Base-by-base conservation (phyloP, 2,797 vertebrate genomes). In the Phoeniculus purpureus region DNA sequence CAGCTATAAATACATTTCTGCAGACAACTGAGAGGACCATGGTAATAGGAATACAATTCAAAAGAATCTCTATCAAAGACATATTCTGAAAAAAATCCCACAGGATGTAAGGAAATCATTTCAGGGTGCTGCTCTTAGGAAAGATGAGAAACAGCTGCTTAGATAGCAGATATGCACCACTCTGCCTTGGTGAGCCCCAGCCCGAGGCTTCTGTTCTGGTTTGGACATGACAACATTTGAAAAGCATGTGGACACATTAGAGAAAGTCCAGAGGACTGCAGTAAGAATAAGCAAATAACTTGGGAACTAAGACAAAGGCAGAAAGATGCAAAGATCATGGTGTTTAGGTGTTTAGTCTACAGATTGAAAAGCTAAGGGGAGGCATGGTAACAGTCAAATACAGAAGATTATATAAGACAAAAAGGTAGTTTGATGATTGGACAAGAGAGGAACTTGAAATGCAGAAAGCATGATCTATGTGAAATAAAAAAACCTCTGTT, bases 71-170 rank as follows among this genome's bases (percentile, higher is more conserved):
- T 79, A 5, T 45, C 55, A 66, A 51, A 47, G 14, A 86, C 78
- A 61, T 40, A 76, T 29, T 67, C n/a, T 18, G 48, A n/a, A 45
- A 64, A 29, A 29, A 50, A 45, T 10, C 19, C 19, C 8, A 20
- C 52, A 72, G 34, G 18, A 61, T 29, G 22, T 26, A 87, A 84
- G 70, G 54, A 67, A 84, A 48, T 81, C 54, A 75, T 81, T 68
- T 43, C 29, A 54, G n/a, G 22, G 43, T 54, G 89, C 59, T 34
- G 64, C 54, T n/a, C 43, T 76, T 32, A 26, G 31, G 51, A 59
- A 48, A 31, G 80, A 76, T 20, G 29, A 50, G 45, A 87, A 84
- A 62, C 91, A 93, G 79, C 83, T 93, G 91, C 50, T 72, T 66
- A 80, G 70, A 55, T 76, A 80, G 83, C 75, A 87, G 50, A 82